phyloP scores from a whole-genome alignment of 2,113 vertebrate species.

The Pterocles gutturalis region DNA sequence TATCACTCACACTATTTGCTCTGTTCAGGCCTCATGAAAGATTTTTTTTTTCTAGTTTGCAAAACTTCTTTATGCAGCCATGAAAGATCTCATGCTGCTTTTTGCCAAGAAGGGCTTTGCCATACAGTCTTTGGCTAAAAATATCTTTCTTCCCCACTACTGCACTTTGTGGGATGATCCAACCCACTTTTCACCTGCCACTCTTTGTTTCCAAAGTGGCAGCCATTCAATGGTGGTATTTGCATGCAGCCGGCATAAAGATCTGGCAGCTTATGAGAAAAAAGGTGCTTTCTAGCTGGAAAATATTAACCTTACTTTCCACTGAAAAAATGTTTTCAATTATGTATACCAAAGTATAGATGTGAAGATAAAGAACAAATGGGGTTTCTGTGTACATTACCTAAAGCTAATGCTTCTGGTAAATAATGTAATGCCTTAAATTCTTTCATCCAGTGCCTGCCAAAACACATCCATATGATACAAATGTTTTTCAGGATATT shows the following conservation, averaged over 20 bases:
- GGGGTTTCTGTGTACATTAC: background rate
- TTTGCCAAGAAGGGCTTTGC: background rate
- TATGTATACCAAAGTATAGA: background rate
- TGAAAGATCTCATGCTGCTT: background rate
- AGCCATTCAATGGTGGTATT: background rate
- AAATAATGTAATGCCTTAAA: constrained; percentile 13
- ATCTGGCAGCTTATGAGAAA: background rate
- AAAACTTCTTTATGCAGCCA: background rate
- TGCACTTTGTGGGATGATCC: background rate
- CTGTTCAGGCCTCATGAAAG: background rate
- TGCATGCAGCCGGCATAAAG: background rate
- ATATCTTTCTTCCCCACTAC: background rate
- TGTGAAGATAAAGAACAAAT: constrained; percentile 17
- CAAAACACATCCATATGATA: background rate
- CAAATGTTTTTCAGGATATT: constrained; percentile 1
- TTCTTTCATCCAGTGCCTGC: background rate
- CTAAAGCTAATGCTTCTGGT: background rate
- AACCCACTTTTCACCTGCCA: background rate
- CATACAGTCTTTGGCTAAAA: background rate
- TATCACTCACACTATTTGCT: background rate
- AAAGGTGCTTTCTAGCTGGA: constrained; percentile 1
- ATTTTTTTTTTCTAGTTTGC: background rate
- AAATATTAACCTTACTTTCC: constrained; percentile 17
- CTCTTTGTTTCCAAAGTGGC: background rate
- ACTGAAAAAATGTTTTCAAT: background rate